Evolutionary conservation across 2,113 vertebrate genomes (phyloP).

Genomic region (Helogale parvula): DNA sequence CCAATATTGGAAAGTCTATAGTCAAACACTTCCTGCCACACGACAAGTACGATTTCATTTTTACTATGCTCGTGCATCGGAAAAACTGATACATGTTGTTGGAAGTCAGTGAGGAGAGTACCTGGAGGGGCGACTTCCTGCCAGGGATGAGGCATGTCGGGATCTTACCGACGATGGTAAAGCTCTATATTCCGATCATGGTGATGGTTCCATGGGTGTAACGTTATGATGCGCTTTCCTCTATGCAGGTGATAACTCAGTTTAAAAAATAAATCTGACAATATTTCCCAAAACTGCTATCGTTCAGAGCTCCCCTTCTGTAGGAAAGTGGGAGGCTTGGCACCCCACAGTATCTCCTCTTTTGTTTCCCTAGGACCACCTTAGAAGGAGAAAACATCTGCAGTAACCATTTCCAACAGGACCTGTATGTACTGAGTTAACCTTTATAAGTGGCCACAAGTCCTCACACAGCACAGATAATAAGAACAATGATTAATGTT

Average conservation of each 20-base stretch:
- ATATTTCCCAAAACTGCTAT: not conserved
- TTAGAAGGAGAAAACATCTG: not conserved
- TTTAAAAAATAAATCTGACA: not conserved
- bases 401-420: not conserved
- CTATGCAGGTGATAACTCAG: not conserved
- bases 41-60: not conserved
- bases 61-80: not conserved
- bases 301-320: not conserved
- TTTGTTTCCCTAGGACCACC: not conserved
- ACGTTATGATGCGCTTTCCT: not conserved
- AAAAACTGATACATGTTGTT: not conserved
- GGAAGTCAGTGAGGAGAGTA: not conserved
- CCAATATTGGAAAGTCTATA: not conserved
- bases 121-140: not conserved
- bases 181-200: not conserved
- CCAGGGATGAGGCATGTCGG: fast-evolving
- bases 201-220: not conserved
- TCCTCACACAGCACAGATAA: not conserved
- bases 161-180: not conserved
- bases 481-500: not conserved
- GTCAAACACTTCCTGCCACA: not conserved
- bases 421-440: not conserved
- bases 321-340: not conserved
- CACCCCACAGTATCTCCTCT: not conserved
- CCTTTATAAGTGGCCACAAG: not conserved